Base-by-base conservation (phyloP, 2,888 invertebrate species). In the Phania funesta region DNA sequence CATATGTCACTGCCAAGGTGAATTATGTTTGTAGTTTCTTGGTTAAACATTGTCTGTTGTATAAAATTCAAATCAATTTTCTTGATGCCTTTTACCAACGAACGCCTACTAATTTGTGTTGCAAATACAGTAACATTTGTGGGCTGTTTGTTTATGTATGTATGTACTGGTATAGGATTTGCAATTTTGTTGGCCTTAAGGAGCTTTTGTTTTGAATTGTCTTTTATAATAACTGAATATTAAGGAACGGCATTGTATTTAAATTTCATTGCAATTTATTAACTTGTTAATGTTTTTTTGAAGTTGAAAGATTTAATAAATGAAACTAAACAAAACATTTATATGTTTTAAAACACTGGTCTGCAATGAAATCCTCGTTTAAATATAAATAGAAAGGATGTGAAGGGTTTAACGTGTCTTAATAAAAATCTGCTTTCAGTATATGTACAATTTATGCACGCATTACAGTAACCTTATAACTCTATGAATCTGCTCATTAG, bases 1-100 rank as follows among this genome's bases (percentile, higher is more conserved):
- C 74, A 65, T 78, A 58, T 74, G 78, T 78, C 82, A 82, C 65
- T 82, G 82, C 82, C 82, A 82, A 82, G 82, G 82, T 82, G 65
- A 82, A 74, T 82, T 82, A 74, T 67, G 71, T 65, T 50, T 38
- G 9, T 65, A 65, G 9, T 50, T 26, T 32, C 24, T 46, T 32
- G 16, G 22, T 24, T 41, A 35, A 44, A 67, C 44, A 20, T 26
- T 16, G 68, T 64, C 44, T 56, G 60, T 24, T 60, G 67, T 5
- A 24, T 22, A 44, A 68, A 68, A 44, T 44, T 64, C 48, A 50
- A 58, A 81, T 73, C 46, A 73, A 68, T 77, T 75, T 80, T 20
- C 38, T 41, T 56, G 62, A 81, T 64, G 62, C 35, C 41, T 70
- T 74, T 73, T 75, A 26, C 41, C 16, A 54, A 62, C 50, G 32